Conservation (phyloP, 2,888 invertebrate genomes). For the Malthinus seriepunctatus region DNA sequence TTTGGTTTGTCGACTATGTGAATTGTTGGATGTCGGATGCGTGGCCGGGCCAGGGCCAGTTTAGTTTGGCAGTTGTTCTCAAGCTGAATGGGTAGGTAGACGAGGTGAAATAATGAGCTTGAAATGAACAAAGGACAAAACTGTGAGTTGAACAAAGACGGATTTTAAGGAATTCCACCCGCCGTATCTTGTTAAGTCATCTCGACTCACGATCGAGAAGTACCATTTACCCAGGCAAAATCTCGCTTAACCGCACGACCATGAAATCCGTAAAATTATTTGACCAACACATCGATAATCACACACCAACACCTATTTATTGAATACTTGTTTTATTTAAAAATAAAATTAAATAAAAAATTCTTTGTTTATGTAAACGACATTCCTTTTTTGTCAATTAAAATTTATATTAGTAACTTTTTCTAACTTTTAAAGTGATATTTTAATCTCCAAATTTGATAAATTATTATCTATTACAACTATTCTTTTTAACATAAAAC, state of each 20-base stretch:
- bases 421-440: not conserved
- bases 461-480: no score
- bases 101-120: conserved; percentile 55
- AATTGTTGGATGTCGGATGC: conserved; percentile 27
- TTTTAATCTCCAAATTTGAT: no score
- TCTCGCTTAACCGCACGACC: conserved; percentile 19
- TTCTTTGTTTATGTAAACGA: not conserved
- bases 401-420: not conserved
- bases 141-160: conserved; percentile 40
- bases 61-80: conserved; percentile 49
- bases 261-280: conserved; percentile 24
- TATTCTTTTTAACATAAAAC: no score
- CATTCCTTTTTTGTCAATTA: conserved; percentile 1
- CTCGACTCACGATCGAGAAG: conserved; percentile 48
- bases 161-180: conserved; percentile 52
- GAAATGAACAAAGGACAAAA: conserved; percentile 40
- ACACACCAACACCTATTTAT: conserved; percentile 8
- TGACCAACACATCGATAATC: conserved; percentile 17
- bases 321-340: conserved; percentile 4
- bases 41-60: conserved; percentile 39
- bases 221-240: conserved; percentile 29
- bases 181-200: conserved; percentile 56
- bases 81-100: conserved; percentile 49
- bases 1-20: conserved; percentile 40
- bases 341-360: conserved; percentile 3